A percentile compares a stretch with the other conserved stretches of the same genome.
These are phyloP conservation scores for Thalassophryne amazonica DNA, from an alignment of 2,797 vertebrate species.

Conservation along the genomic window DNA sequence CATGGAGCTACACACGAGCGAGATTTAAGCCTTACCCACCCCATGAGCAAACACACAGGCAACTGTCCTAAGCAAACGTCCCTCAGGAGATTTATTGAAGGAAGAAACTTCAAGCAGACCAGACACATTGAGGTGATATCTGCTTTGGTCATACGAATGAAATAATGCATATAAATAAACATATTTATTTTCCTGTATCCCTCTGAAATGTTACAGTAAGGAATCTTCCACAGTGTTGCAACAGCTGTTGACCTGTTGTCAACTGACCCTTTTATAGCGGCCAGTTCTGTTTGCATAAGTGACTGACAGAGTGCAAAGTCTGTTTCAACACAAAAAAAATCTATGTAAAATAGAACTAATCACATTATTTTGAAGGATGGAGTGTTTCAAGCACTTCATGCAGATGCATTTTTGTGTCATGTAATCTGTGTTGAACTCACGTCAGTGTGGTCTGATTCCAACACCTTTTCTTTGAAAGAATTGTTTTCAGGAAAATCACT, in stretches of 20 bases:
- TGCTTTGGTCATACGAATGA: too few relatives aligned
- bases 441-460: neutral
- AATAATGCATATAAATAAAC: too few relatives aligned
- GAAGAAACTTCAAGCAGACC: too few relatives aligned
- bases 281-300: constrained; percentile 18
- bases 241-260: constrained; percentile 18
- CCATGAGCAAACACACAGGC: too few relatives aligned
- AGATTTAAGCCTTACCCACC: too few relatives aligned
- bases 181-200: neutral
- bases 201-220: neutral
- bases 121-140: too few relatives aligned
- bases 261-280: neutral
- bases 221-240: constrained; percentile 9
- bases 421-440: neutral
- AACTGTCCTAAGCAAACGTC: too few relatives aligned
- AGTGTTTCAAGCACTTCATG: neutral
- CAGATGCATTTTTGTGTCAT: neutral
- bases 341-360: constrained; percentile 15
- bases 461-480: neutral
- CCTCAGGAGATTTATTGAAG: too few relatives aligned
- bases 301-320: constrained; percentile 17
- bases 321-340: constrained; percentile 20
- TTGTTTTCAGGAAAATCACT: neutral
- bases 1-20: too few relatives aligned
- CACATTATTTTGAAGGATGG: neutral